A percentile compares a stretch with the other conserved stretches of the same genome.
Evolutionary conservation across 2,888 invertebrate species (phyloP).

Genomic region (Lithophane semibrunnea): DNA sequence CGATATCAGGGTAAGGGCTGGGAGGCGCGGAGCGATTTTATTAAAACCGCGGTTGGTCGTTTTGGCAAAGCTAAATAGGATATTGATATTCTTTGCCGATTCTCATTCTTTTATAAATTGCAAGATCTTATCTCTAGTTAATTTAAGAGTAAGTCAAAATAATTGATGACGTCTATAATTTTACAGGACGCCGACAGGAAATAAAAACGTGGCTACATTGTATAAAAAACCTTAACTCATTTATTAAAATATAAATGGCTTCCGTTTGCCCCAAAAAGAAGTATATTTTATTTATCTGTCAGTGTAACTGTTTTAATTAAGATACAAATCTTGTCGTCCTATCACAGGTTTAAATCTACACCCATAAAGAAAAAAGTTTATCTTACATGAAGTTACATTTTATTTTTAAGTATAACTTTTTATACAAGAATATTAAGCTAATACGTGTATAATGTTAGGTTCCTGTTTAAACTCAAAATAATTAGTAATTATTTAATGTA

Average conservation of each 20-base stretch:
- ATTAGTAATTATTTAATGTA: background rate
- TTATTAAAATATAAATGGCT: slow-evolving; percentile 17
- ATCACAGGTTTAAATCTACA: slow-evolving; percentile 14
- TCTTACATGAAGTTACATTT: background rate
- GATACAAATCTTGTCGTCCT: slow-evolving; percentile 32
- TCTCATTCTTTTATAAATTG: background rate
- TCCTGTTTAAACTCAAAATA: background rate
- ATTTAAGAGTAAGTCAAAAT: background rate
- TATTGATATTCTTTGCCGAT: background rate
- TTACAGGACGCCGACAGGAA: slow-evolving; percentile 1
- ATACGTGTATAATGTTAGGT: background rate
- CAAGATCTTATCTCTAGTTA: background rate
- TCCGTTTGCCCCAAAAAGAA: slow-evolving; percentile 31
- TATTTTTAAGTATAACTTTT: no score
- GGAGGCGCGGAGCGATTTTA: slow-evolving; percentile 31
- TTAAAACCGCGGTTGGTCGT: background rate
- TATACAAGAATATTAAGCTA: background rate
- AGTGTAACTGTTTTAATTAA: slow-evolving; percentile 32
- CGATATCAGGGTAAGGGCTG: slow-evolving; percentile 39
- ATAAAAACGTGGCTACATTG: background rate
- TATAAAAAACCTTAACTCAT: background rate
- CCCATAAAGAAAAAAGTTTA: background rate
- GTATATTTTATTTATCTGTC: background rate
- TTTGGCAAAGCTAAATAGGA: background rate
- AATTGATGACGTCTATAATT: background rate